Evolutionary conservation across 2,113 vertebrate species (phyloP).

Genomic region (Heteronetta atricapilla): DNA sequence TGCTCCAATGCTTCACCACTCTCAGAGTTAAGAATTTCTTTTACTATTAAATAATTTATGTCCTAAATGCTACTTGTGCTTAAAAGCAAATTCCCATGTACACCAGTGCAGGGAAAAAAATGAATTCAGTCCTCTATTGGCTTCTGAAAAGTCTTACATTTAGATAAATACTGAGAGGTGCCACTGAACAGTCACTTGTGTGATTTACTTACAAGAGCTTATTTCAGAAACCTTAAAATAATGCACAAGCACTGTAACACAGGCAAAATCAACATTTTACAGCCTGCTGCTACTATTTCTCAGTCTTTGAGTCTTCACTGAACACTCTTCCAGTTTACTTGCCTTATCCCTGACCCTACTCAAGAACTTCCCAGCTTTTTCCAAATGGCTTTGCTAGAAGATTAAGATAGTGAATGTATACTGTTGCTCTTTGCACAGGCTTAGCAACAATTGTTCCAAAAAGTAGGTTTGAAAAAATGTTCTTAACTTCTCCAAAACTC

Average conservation of each 20-base stretch:
- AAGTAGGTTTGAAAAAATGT: not conserved
- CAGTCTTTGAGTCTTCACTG: not conserved
- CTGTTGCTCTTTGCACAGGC: not conserved
- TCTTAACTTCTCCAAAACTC: not conserved
- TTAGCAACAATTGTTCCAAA: not conserved
- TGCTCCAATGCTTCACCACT: too few relatives aligned
- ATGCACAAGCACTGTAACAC: not conserved
- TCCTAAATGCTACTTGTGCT: not conserved
- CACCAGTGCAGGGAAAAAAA: not conserved
- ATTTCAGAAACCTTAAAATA: not conserved
- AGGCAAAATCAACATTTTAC: not conserved
- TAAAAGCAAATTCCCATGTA: not conserved
- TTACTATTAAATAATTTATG: not conserved
- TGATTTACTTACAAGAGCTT: not conserved
- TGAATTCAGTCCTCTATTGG: not conserved
- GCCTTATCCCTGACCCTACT: not conserved
- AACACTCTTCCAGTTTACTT: not conserved
- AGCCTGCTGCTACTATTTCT: not conserved
- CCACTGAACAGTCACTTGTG: not conserved
- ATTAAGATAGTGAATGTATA: not conserved
- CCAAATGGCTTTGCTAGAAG: not conserved
- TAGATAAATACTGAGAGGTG: not conserved
- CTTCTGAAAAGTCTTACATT: not conserved
- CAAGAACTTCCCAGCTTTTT: not conserved
- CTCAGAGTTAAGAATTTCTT: too few relatives aligned